A percentile compares a stretch with the other conserved stretches of the same genome.
phyloP scores from a whole-genome alignment of 1,140 invertebrate species.

The Andricus grossulariae region DNA sequence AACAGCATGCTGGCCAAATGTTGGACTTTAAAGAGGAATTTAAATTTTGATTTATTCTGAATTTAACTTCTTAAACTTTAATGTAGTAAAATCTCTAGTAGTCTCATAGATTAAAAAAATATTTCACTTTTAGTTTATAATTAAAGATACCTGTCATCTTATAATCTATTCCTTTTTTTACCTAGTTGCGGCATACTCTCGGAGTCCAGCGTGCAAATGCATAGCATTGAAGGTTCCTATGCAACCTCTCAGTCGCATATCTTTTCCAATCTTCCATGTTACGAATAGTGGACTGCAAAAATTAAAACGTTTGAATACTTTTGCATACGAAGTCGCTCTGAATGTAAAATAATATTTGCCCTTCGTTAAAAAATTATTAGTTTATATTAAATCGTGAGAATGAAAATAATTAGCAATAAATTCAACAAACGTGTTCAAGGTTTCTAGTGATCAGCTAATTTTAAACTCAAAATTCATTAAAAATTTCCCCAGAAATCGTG shows the following conservation, averaged over 20 bases:
- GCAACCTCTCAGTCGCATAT: constrained; percentile 92
- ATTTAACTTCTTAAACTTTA: not conserved
- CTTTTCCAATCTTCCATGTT: constrained; percentile 98
- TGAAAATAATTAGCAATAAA: not conserved
- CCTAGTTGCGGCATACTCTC: constrained; percentile 97
- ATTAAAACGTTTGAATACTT: constrained; percentile 36
- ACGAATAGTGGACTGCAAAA: constrained; percentile 96
- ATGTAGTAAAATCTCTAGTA: not conserved
- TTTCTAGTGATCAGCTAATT: too few species aligned
- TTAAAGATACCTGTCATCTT: not conserved
- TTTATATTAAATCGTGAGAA: not conserved
- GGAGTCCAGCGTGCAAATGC: constrained; percentile 91
- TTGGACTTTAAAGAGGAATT: too few species aligned
- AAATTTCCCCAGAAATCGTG: too few species aligned
- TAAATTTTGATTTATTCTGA: too few species aligned
- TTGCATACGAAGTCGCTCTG: too few species aligned
- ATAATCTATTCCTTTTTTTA: constrained; percentile 60
- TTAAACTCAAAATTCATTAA: too few species aligned
- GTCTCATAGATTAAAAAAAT: not conserved
- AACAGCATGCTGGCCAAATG: too few species aligned
- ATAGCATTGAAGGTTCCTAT: constrained; percentile 97
- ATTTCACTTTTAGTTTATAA: constrained; percentile 29
- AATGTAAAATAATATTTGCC: not conserved
- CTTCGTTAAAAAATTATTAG: constrained; percentile 3
- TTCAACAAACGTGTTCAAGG: not conserved